Conservation (phyloP, 2,888 invertebrate genomes). For the Drosophila prolongata region DNA sequence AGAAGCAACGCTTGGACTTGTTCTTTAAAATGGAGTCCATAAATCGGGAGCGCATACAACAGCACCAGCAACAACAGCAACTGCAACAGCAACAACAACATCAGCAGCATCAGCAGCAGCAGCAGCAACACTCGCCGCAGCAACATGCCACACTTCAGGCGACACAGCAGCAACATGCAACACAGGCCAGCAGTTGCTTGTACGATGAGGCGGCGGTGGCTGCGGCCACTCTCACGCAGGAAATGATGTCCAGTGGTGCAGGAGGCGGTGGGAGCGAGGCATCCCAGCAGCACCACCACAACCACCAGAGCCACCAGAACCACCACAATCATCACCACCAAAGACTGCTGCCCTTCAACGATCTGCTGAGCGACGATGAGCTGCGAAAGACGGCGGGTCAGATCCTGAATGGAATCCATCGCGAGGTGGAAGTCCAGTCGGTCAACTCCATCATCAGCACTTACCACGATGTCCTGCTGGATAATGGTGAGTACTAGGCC, state of each 20-base stretch:
- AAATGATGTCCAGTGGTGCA: conserved; percentile 65
- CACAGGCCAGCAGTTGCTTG: conserved; percentile 54
- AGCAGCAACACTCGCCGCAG: conserved; percentile 39
- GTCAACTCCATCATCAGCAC: conserved; percentile 84
- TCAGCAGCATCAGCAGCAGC: conserved; percentile 53
- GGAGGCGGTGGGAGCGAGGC: conserved; percentile 19
- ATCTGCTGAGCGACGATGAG: conserved; percentile 82
- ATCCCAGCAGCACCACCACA: conserved; percentile 11
- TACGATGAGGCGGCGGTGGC: conserved; percentile 84
- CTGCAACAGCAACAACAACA: conserved; percentile 52
- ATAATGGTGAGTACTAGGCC: conserved; percentile 77
- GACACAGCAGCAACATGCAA: conserved; percentile 32
- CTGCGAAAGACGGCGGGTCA: conserved; percentile 87
- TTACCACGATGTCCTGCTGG: conserved; percentile 83
- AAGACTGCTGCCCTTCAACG: conserved; percentile 72
- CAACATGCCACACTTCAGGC: conserved; percentile 22
- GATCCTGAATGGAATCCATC: conserved; percentile 87
- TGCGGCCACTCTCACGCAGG: conserved; percentile 81
- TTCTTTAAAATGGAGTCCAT: conserved; percentile 85
- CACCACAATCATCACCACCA: conserved; percentile 54
- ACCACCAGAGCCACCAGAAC: conserved; percentile 24
- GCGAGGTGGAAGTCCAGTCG: conserved; percentile 87
- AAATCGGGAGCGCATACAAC: conserved; percentile 81
- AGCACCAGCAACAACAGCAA: conserved; percentile 75
- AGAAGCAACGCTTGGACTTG: conserved; percentile 86